A percentile compares a stretch with the other conserved stretches of the same genome.
Conservation (phyloP, 2,797 vertebrate genomes). For the Poecilia velifera region DNA sequence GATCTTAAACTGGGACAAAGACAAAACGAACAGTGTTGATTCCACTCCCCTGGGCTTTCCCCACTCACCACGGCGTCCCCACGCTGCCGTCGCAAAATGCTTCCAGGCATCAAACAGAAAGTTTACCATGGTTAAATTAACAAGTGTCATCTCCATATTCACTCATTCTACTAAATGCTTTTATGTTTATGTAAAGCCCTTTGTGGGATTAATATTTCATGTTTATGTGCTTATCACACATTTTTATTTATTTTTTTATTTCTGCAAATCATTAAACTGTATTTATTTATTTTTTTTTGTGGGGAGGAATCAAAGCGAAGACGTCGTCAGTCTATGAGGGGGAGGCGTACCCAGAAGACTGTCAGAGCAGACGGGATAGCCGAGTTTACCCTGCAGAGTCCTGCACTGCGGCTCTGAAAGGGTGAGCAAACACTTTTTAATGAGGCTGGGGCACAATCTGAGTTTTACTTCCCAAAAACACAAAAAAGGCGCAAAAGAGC, state of each 20-base stretch:
- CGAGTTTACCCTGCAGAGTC: conserved; percentile 65
- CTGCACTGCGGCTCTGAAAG: conserved; percentile 62
- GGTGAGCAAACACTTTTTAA: conserved; percentile 73
- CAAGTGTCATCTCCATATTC: conserved; percentile 83
- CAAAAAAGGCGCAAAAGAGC: conserved; percentile 56
- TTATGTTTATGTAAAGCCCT: conserved; percentile 83
- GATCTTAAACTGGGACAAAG: conserved; percentile 77
- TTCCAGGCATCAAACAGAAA: conserved; percentile 81
- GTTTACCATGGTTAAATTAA: conserved; percentile 83
- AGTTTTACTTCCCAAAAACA: conserved; percentile 50
- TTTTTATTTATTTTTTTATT: conserved; percentile 30
- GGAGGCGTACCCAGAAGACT: conserved; percentile 74
- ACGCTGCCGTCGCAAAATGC: conserved; percentile 71
- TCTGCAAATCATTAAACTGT: conserved; percentile 78
- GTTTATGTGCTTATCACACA: conserved; percentile 73
- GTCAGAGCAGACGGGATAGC: conserved; percentile 67
- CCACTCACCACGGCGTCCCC: conserved; percentile 72
- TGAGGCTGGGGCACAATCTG: conserved; percentile 71
- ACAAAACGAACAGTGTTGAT: conserved; percentile 74
- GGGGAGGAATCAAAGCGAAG: conserved; percentile 76
- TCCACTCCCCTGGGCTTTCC: conserved; percentile 67
- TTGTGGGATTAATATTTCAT: conserved; percentile 84
- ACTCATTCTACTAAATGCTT: conserved; percentile 80
- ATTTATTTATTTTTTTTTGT: conserved; percentile 50
- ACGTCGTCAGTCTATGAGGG: conserved; percentile 78